Conservation (phyloP, 2,113 vertebrate species). For the Prionailurus viverrinus region DNA sequence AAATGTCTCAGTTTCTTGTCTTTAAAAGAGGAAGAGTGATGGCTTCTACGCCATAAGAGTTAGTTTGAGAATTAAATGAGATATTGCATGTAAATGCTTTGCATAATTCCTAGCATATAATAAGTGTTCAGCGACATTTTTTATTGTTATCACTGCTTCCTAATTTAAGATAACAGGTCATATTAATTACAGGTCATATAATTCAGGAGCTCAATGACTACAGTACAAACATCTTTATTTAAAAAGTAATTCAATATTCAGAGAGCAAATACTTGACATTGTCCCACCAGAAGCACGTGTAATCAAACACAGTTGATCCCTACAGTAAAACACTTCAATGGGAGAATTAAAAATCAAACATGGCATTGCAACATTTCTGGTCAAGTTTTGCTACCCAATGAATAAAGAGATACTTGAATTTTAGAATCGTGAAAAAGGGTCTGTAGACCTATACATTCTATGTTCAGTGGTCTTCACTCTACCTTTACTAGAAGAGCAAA, state of each 20-base stretch:
- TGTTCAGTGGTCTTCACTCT: background rate
- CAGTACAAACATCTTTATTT: background rate
- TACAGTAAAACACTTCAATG: background rate
- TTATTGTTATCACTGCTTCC: background rate
- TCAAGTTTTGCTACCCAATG: background rate
- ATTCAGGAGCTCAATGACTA: background rate
- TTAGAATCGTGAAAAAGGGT: background rate
- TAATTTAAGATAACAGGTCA: background rate
- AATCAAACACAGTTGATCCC: conserved; percentile 9
- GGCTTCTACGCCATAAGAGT: background rate
- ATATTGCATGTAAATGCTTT: background rate
- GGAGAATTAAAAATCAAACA: background rate
- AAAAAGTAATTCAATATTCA: background rate
- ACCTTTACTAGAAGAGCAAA: background rate
- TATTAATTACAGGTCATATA: background rate
- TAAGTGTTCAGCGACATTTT: background rate
- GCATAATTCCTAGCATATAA: background rate
- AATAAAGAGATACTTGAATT: background rate
- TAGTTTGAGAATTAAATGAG: conserved; percentile 20
- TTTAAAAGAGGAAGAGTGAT: background rate
- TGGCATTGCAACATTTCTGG: background rate
- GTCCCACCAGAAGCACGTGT: background rate
- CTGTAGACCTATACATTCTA: background rate
- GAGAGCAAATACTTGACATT: background rate
- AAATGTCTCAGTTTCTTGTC: background rate